Evolutionary conservation across 2,888 invertebrate genomes (phyloP).

Genomic region (Orthosia incerta): DNA sequence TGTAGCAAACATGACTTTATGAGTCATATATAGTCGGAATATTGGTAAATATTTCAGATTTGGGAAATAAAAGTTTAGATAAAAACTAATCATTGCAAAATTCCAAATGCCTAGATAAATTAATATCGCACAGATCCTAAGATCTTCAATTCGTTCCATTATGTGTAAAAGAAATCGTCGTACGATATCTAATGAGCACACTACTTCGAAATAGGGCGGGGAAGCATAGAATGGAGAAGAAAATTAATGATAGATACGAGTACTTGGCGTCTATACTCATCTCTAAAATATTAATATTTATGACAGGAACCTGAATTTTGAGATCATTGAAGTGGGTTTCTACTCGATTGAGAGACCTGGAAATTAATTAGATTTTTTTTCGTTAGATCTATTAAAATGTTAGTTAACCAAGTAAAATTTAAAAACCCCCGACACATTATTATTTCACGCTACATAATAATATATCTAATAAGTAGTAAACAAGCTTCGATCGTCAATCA

Average conservation of each 20-base stretch:
- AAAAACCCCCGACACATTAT: too few relatives aligned
- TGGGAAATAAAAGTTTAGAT: background rate
- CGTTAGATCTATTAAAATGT: background rate
- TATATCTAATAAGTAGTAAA: too few relatives aligned
- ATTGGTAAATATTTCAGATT: background rate
- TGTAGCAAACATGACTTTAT: too few relatives aligned
- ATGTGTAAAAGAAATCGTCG: slow-evolving; percentile 20
- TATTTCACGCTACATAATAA: too few relatives aligned
- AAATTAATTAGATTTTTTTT: slow-evolving; percentile 6
- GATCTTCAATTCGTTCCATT: slow-evolving; percentile 2
- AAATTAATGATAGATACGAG: slow-evolving; percentile 37
- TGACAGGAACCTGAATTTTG: slow-evolving; percentile 5
- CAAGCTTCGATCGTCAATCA: too few relatives aligned
- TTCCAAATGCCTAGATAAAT: background rate
- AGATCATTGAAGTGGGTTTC: slow-evolving; percentile 7
- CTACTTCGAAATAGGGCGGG: slow-evolving; percentile 23
- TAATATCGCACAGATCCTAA: background rate
- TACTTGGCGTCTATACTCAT: background rate
- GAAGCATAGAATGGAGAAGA: slow-evolving; percentile 6
- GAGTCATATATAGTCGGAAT: background rate
- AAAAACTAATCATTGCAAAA: background rate
- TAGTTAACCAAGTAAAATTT: background rate
- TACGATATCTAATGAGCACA: slow-evolving; percentile 45
- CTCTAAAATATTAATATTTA: slow-evolving; percentile 20
- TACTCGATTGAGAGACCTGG: background rate